Percentiles rank a stretch among this genome's conserved stretches.
phyloP scores from a whole-genome alignment of 1,140 invertebrate species.

The Drosophila varians region DNA sequence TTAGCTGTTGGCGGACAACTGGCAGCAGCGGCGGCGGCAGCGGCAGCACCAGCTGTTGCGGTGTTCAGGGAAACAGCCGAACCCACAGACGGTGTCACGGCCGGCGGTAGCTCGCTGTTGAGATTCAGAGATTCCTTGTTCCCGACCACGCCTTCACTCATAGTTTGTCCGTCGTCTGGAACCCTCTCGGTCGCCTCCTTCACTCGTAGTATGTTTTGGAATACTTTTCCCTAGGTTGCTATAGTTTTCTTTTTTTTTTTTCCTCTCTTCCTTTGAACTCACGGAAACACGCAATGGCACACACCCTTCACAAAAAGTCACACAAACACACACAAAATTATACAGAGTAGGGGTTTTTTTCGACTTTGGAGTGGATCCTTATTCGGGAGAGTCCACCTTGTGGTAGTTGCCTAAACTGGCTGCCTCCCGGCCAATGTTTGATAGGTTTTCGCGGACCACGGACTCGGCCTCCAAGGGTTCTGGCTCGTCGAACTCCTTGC shows the following conservation, averaged over 20 bases:
- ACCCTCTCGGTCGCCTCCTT: slow-evolving; percentile 18
- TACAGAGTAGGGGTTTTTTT: slow-evolving; percentile 35
- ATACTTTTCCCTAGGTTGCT: slow-evolving; percentile 57
- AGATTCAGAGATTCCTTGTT: slow-evolving; percentile 56
- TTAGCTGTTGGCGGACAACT: slow-evolving; percentile 43
- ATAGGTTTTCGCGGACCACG: slow-evolving; percentile 86
- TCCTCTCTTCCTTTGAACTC: slow-evolving; percentile 5
- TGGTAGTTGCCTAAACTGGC: slow-evolving; percentile 82
- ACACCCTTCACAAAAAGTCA: slow-evolving; percentile 32
- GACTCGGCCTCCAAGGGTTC: slow-evolving; percentile 87
- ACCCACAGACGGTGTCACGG: slow-evolving; percentile 17
- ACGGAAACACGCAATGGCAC: slow-evolving; percentile 11
- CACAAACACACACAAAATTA: slow-evolving; percentile 29
- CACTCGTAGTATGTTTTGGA: slow-evolving; percentile 40
- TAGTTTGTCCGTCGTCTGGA: slow-evolving; percentile 54
- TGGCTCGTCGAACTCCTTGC: slow-evolving; percentile 93
- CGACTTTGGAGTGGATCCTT: slow-evolving; percentile 40
- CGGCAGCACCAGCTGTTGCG: slow-evolving; percentile 6
- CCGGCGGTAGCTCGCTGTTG: slow-evolving; percentile 37
- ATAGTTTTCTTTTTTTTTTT: slow-evolving; percentile 40
- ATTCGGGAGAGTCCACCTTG: slow-evolving; percentile 82
- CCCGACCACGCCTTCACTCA: slow-evolving; percentile 58
- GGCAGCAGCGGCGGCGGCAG: slow-evolving; percentile 13
- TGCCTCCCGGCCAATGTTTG: slow-evolving; percentile 86
- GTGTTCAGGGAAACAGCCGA: slow-evolving; percentile 48